Percentiles rank a stretch among this genome's conserved stretches.
phyloP scores from a whole-genome alignment of 2,888 invertebrate genomes.

The Amiota mariae region DNA sequence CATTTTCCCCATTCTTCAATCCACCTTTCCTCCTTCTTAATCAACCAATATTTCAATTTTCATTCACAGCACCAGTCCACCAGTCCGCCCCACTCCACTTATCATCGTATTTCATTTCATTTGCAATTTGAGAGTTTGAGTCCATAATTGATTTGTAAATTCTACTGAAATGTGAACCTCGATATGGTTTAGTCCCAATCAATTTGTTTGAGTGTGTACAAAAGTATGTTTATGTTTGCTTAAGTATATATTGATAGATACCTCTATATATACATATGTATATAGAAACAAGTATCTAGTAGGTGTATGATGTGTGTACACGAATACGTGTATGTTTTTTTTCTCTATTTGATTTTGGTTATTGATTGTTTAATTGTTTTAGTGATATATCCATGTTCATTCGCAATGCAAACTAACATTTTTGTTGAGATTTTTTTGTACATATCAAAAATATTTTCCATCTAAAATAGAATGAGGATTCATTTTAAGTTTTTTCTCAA shows the following conservation, averaged over 20 bases:
- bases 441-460: too few relatives aligned
- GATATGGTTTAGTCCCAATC: not conserved
- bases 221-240: not conserved
- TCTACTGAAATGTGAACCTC: not conserved
- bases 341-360: conserved; percentile 3
- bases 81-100: not conserved
- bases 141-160: conserved; percentile 18
- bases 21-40: too few relatives aligned
- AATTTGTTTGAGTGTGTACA: not conserved
- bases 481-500: too few relatives aligned
- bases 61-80: not conserved
- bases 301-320: too few relatives aligned
- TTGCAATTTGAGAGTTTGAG: not conserved
- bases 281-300: too few relatives aligned
- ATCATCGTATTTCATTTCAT: conserved; percentile 8
- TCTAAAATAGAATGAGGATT: too few relatives aligned
- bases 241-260: too few relatives aligned
- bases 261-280: too few relatives aligned
- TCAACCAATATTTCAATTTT: not conserved
- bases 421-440: too few relatives aligned
- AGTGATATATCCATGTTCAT: not conserved
- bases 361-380: conserved; percentile 15
- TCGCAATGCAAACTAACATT: too few relatives aligned
- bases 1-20: too few relatives aligned
- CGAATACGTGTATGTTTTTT: not conserved